Percentiles rank a stretch among this genome's conserved stretches.
Conservation (phyloP, 2,888 invertebrate genomes). For the Noctua pronuba region DNA sequence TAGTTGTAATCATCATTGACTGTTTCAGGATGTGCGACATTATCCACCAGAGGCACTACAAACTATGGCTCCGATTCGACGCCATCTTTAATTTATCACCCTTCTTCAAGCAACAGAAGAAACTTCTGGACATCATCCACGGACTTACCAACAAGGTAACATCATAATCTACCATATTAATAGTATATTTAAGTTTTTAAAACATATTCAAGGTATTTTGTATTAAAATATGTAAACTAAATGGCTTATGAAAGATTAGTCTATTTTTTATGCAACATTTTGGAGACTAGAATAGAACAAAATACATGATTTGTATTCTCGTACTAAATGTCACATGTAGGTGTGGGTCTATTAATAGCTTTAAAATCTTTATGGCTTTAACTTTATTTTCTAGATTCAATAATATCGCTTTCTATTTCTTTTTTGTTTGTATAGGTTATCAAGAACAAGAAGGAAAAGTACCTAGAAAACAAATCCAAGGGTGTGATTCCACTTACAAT, state of each 20-base stretch:
- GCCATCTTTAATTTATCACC: conserved; percentile 93
- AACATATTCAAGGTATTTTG: background rate
- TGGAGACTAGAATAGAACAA: background rate
- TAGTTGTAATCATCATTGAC: background rate
- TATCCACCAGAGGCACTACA: conserved; percentile 94
- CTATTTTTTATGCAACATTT: background rate
- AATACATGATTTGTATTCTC: background rate
- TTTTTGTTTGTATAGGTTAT: conserved; percentile 84
- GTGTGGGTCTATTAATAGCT: background rate
- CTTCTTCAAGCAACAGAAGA: conserved; percentile 92
- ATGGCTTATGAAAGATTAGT: background rate
- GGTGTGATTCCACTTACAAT: conserved; percentile 84
- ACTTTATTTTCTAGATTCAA: background rate
- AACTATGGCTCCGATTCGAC: conserved; percentile 93
- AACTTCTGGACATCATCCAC: conserved; percentile 93
- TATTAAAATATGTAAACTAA: background rate
- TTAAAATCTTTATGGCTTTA: background rate
- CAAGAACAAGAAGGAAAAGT: conserved; percentile 91
- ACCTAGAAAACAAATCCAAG: conserved; percentile 87
- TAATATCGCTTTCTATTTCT: background rate
- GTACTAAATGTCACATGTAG: background rate
- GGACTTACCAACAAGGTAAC: conserved; percentile 93
- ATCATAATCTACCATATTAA: background rate
- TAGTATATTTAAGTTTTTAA: background rate
- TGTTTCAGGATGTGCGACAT: conserved; percentile 93